Evolutionary conservation across 1,140 invertebrate genomes (phyloP).

Genomic region (Plectrocnemia conspersa): DNA sequence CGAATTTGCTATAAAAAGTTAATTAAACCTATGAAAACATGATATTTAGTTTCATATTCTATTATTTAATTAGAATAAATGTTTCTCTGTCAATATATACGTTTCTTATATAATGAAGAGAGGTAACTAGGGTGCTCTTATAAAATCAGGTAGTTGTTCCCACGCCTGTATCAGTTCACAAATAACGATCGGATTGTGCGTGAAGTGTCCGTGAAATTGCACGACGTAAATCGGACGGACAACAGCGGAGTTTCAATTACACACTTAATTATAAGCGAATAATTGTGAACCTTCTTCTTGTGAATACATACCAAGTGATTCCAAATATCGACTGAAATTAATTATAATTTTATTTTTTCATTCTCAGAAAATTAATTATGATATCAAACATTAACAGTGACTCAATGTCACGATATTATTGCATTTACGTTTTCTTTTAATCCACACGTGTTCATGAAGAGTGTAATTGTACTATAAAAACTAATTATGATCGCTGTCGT

Average conservation of each 20-base stretch:
- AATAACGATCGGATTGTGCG: neutral
- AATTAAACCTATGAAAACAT: too few relatives aligned
- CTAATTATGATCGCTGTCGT: too few relatives aligned
- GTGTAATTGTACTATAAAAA: too few relatives aligned
- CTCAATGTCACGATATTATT: too few relatives aligned
- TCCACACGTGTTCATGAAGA: neutral
- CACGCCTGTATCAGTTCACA: too few relatives aligned
- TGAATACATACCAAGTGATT: neutral
- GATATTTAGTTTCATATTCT: too few relatives aligned
- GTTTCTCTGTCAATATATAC: too few relatives aligned
- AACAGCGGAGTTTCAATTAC: slow-evolving; percentile 1
- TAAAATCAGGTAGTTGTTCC: too few relatives aligned
- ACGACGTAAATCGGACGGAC: neutral
- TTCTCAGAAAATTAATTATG: slow-evolving; percentile 1
- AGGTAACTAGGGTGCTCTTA: too few relatives aligned
- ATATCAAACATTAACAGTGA: neutral
- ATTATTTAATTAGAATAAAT: too few relatives aligned
- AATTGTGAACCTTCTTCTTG: neutral
- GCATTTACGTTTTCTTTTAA: neutral
- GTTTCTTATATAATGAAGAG: too few relatives aligned
- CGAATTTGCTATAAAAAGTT: too few relatives aligned
- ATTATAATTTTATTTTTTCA: neutral
- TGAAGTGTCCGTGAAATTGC: slow-evolving; percentile 1
- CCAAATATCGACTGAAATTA: neutral
- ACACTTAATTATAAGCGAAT: slow-evolving; percentile 10